Conservation (phyloP, 2,888 invertebrate species). For the Leptinotarsa juncta region DNA sequence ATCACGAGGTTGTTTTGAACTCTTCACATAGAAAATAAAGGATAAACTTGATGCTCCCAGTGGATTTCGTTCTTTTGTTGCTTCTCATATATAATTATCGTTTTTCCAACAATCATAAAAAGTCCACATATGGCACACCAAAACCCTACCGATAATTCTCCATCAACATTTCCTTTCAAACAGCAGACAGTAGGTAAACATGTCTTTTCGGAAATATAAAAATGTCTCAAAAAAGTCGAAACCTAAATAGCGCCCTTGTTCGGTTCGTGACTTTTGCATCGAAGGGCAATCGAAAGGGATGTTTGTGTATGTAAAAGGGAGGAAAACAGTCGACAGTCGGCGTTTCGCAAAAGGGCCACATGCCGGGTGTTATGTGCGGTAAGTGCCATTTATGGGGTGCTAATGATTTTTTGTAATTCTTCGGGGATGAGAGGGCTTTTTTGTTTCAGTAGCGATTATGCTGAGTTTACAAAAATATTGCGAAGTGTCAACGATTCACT, state of each 20-base stretch:
- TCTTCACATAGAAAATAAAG: too few relatives aligned
- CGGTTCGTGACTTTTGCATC: slow-evolving; percentile 47
- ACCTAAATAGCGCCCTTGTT: slow-evolving; percentile 45
- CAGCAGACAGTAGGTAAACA: slow-evolving; percentile 52
- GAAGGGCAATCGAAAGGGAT: slow-evolving; percentile 41
- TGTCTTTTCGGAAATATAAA: slow-evolving; percentile 58
- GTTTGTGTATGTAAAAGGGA: slow-evolving; percentile 37
- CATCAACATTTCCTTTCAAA: slow-evolving; percentile 40
- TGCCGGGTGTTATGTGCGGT: slow-evolving; percentile 25
- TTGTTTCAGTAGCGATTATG: background rate
- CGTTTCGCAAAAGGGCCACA: slow-evolving; percentile 39
- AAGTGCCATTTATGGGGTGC: slow-evolving; percentile 28
- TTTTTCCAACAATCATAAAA: slow-evolving; percentile 27
- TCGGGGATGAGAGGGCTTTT: slow-evolving; percentile 12
- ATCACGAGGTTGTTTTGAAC: too few relatives aligned
- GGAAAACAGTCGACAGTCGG: slow-evolving; percentile 40
- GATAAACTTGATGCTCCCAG: too few relatives aligned
- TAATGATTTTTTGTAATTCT: slow-evolving; percentile 33
- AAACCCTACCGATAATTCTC: slow-evolving; percentile 32
- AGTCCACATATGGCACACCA: slow-evolving; percentile 37
- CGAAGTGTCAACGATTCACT: slow-evolving; percentile 1
- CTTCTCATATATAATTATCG: too few relatives aligned
- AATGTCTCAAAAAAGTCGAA: slow-evolving; percentile 53
- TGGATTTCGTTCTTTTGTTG: too few relatives aligned
- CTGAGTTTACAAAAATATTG: background rate